phyloP scores from a whole-genome alignment of 2,113 vertebrate genomes.

The Cnemophilus loriae region DNA sequence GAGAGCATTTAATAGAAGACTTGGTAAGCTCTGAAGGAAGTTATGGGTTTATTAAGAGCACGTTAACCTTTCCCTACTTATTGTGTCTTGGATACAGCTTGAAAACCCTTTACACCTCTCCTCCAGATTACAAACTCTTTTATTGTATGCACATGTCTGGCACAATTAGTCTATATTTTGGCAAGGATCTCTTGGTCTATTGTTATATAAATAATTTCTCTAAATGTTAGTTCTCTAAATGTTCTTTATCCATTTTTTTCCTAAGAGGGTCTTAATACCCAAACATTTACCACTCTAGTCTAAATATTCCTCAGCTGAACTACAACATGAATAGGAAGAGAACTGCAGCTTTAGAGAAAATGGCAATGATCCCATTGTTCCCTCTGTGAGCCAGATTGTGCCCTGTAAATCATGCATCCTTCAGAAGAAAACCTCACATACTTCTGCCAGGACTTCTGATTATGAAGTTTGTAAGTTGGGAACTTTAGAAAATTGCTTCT shows the following conservation, averaged over 20 bases:
- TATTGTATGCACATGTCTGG: background rate
- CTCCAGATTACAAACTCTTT: background rate
- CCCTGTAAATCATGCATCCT: background rate
- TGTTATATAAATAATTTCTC: constrained; percentile 12
- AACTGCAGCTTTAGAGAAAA: background rate
- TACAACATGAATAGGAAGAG: background rate
- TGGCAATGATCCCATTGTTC: background rate
- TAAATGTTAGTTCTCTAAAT: background rate
- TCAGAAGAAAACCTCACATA: background rate
- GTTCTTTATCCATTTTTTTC: background rate
- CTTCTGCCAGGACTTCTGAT: background rate
- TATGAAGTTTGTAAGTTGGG: background rate
- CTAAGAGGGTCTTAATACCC: background rate
- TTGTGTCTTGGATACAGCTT: background rate
- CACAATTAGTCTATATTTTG: background rate
- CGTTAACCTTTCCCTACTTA: background rate
- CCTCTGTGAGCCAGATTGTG: background rate
- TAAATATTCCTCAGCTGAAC: constrained; percentile 34
- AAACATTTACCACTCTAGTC: constrained; percentile 30
- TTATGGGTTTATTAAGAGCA: background rate
- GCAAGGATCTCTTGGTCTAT: background rate
- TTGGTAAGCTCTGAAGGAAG: background rate
- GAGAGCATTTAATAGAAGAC: background rate
- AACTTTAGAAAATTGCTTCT: background rate
- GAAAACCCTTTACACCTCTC: background rate